A percentile compares a stretch with the other conserved stretches of the same genome.
phyloP scores from a whole-genome alignment of 2,888 invertebrate genomes.

The Platypus cylindrus region DNA sequence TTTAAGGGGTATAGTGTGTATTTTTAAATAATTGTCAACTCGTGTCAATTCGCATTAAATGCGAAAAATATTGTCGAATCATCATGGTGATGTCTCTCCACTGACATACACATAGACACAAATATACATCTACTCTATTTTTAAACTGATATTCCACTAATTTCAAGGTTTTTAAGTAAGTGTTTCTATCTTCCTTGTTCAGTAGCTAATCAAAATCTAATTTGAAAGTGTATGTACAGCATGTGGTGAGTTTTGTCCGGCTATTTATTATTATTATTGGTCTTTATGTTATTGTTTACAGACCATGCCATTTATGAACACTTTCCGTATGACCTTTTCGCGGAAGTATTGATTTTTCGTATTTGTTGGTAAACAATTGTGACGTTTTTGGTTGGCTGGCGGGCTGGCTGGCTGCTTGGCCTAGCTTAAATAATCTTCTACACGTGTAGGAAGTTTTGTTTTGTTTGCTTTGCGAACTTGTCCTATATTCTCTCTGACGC shows the following conservation, averaged over 20 bases:
- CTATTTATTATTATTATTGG: no score
- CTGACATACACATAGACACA: constrained; percentile 6
- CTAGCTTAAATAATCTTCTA: constrained; percentile 3
- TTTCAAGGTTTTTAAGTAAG: constrained; percentile 15
- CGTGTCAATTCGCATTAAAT: constrained; percentile 8
- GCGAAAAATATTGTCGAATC: constrained; percentile 12
- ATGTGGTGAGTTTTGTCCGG: constrained; percentile 1
- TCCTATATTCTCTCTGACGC: no score
- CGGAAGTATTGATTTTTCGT: constrained; percentile 13
- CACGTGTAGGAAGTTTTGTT: constrained; percentile 13
- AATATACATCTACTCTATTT: constrained; percentile 15
- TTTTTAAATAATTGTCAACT: constrained; percentile 1
- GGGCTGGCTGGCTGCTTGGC: constrained; percentile 2
- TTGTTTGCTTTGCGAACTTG: no score
- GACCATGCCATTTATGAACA: constrained; percentile 4
- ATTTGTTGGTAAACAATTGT: constrained; percentile 14
- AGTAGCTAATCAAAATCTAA: constrained; percentile 3
- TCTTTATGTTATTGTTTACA: constrained; percentile 1
- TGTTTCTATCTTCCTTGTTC: constrained; percentile 9
- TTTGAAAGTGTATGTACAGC: background rate
- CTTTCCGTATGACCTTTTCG: constrained; percentile 3
- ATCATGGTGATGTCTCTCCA: constrained; percentile 16
- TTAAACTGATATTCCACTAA: constrained; percentile 13
- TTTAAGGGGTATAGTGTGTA: background rate
- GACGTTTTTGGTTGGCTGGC: constrained; percentile 8